Evolutionary conservation across 2,113 vertebrate genomes (phyloP).

Genomic region (Scomber japonicus): DNA sequence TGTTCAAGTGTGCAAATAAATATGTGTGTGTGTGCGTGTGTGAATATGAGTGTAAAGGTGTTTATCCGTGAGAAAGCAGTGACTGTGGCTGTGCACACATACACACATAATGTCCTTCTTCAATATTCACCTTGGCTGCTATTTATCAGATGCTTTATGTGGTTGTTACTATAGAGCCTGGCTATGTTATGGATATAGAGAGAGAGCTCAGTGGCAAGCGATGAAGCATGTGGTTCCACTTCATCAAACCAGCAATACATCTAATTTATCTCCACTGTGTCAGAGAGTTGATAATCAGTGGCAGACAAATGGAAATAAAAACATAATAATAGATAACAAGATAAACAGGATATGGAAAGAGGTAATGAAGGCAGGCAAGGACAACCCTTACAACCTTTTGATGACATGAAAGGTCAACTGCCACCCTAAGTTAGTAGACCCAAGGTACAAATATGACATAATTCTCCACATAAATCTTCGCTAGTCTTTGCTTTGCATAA

Average conservation of each 20-base stretch:
- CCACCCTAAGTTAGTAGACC: not conserved
- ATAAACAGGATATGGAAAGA: slow-evolving; percentile 24
- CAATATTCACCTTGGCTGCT: slow-evolving; percentile 64
- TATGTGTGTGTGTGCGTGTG: slow-evolving; percentile 2
- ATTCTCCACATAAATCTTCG: not conserved
- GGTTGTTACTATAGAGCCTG: slow-evolving; percentile 41
- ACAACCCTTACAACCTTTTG: slow-evolving; percentile 18
- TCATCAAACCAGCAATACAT: slow-evolving; percentile 43
- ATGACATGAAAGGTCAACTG: slow-evolving; percentile 26
- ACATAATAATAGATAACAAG: not conserved
- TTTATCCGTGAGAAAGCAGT: slow-evolving; percentile 5
- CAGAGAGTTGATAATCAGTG: slow-evolving; percentile 40
- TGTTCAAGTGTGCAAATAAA: slow-evolving; percentile 3
- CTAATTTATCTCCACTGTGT: slow-evolving; percentile 58
- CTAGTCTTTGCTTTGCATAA: not conserved
- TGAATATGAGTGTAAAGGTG: not conserved
- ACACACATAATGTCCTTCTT: slow-evolving; percentile 38
- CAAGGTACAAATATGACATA: not conserved
- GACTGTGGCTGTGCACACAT: not conserved
- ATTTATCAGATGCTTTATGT: slow-evolving; percentile 64
- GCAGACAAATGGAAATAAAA: slow-evolving; percentile 23
- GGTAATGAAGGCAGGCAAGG: slow-evolving; percentile 1
- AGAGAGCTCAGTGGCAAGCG: not conserved
- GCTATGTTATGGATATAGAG: slow-evolving; percentile 22
- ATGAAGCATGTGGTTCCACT: slow-evolving; percentile 46